Percentiles rank a stretch among this genome's conserved stretches.
Evolutionary conservation across 2,888 invertebrate species (phyloP).

Genomic region (Scaptomyza parva): DNA sequence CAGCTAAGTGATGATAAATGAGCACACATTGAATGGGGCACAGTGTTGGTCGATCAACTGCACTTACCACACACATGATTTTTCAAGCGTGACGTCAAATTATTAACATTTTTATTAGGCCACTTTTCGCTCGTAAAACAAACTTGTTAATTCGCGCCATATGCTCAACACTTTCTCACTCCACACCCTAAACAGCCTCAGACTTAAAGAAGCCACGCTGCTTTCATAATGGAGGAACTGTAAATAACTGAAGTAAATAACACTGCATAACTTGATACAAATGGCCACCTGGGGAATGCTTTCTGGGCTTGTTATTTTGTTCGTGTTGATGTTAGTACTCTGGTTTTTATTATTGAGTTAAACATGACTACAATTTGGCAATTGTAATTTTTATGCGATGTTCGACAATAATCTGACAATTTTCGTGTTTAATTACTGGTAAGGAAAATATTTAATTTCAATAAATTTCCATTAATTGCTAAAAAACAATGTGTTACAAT

Average conservation of each 20-base stretch:
- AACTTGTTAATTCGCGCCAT: slow-evolving; percentile 71
- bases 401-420: slow-evolving; percentile 7
- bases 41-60: slow-evolving; percentile 64
- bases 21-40: slow-evolving; percentile 52
- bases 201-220: slow-evolving; percentile 5
- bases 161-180: slow-evolving; percentile 29
- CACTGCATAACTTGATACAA: slow-evolving; percentile 33
- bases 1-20: slow-evolving; percentile 72
- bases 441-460: not conserved
- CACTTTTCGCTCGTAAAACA: slow-evolving; percentile 55
- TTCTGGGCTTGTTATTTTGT: slow-evolving; percentile 6
- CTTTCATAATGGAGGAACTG: slow-evolving; percentile 7
- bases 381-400: slow-evolving; percentile 29
- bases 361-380: slow-evolving; percentile 40
- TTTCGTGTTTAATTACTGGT: slow-evolving; percentile 24
- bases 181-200: not conserved
- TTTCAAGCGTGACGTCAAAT: slow-evolving; percentile 44
- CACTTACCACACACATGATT: slow-evolving; percentile 48
- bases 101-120: slow-evolving; percentile 74
- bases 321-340: slow-evolving; percentile 6
- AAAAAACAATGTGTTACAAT: too few species aligned
- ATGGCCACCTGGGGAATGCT: slow-evolving; percentile 44
- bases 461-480: too few species aligned
- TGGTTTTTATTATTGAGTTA: slow-evolving; percentile 1
- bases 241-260: slow-evolving; percentile 31